Conservation (phyloP, 2,797 vertebrate genomes). For the Gambelia wislizenii region DNA sequence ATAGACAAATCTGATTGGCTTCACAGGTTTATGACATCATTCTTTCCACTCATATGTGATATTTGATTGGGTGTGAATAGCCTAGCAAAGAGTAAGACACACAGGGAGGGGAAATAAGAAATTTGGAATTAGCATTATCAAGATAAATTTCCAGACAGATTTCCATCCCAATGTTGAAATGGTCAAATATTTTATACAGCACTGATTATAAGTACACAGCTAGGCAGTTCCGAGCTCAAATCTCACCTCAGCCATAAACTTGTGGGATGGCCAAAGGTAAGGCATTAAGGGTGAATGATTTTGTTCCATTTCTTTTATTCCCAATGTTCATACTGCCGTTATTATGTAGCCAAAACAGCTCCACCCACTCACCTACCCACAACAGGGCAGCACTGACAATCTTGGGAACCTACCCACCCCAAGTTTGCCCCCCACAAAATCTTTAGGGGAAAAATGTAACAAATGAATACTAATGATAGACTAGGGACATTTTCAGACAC, state of each 20-base stretch:
- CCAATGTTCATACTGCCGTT: neutral
- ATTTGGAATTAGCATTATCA: neutral
- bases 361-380: too few species aligned
- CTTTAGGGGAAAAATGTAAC: neutral
- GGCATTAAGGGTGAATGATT: neutral
- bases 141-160: neutral
- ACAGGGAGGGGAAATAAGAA: neutral
- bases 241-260: neutral
- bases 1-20: too few species aligned
- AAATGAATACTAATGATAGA: too few species aligned
- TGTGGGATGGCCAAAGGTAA: neutral
- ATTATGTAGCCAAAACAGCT: neutral
- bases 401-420: too few species aligned
- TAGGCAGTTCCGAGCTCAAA: neutral
- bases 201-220: neutral
- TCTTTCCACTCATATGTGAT: neutral
- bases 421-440: neutral
- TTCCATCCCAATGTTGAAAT: neutral
- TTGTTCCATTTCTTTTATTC: neutral
- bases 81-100: neutral
- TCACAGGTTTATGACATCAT: neutral
- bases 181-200: neutral
- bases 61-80: neutral
- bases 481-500: too few species aligned
- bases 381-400: neutral